Evolutionary conservation across 2,888 invertebrate species (phyloP), one percentile per base, ranked within the genome.

Genomic region (Labia minor): DNA sequence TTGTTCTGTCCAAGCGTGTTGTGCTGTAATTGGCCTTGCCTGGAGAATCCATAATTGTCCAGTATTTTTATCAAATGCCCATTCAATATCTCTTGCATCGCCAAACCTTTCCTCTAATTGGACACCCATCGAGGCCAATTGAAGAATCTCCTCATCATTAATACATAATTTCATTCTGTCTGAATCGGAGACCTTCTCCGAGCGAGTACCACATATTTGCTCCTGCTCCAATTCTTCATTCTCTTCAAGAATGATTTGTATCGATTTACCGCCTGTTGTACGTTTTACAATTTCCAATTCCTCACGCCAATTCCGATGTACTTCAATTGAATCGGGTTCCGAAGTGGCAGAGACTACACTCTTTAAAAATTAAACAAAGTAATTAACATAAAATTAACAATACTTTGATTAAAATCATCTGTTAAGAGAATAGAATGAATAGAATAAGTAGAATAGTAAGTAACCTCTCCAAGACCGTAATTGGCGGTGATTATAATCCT

Each of bases 381-480:
- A 37, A 8, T 2, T 21, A 62, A 21, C 61, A 18, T 18, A 62
- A 61, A 1, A 21, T 8, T 1, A 1, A 37, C n/a, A 20, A 20
- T n/a, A 49, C 3, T 16, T 37, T 61, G 14, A 1, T 14, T 49
- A n/a, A n/a, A n/a, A 11, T 65, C 65, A n/a, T 37, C 19, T 64
- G 37, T 14, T 67, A 67, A 62, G 64, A 26, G 37, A 10, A 20
- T n/a, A 21, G 37, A 63, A 68, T 20, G 16, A 61, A 20, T 67
- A 65, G 2, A 21, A n/a, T 33, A 61, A 26, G 21, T 33, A 11
- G n/a, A n/a, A n/a, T n/a, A n/a, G n/a, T n/a, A n/a, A n/a, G n/a
- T 71, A 77, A 89, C 90, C 82, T 92, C 92, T 67, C 92, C 92
- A 1, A 92, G 80, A 0, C 92, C 93, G 76, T 85, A 89, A 77